Conservation (phyloP, 2,888 invertebrate genomes). For the Tenthredo mesomela region DNA sequence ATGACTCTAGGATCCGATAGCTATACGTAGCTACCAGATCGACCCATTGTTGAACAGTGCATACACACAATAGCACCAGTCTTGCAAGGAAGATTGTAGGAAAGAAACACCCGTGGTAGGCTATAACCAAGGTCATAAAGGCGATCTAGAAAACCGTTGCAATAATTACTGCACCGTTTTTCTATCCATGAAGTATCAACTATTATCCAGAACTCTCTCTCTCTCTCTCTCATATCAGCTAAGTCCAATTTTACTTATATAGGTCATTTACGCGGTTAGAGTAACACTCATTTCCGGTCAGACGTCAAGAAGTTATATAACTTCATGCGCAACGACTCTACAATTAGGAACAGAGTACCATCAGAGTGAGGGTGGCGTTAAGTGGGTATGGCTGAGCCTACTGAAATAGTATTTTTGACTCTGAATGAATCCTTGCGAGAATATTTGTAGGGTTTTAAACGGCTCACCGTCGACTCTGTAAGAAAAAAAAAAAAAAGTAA, state of each 20-base stretch:
- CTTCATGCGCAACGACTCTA: not conserved
- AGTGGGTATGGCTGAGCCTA: not conserved
- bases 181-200: not conserved
- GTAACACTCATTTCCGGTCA: not conserved
- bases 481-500: not conserved
- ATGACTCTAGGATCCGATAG: conserved; percentile 8
- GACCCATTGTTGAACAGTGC: not conserved
- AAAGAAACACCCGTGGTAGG: not conserved
- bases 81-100: not conserved
- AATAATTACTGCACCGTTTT: not conserved
- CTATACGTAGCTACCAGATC: not conserved
- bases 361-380: not conserved
- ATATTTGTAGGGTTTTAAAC: not conserved
- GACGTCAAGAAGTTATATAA: conserved; percentile 6
- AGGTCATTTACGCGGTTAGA: conserved; percentile 20
- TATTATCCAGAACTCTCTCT: not conserved
- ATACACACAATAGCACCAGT: not conserved
- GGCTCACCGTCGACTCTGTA: not conserved
- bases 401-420: not conserved
- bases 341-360: conserved; percentile 14
- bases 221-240: not conserved
- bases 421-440: not conserved
- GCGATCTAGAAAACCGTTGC: not conserved
- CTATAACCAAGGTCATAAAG: conserved; percentile 2
- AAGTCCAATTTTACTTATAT: not conserved